Percentiles rank a stretch among this genome's conserved stretches.
Evolutionary conservation across 2,888 invertebrate species (phyloP).

Genomic region (Xestia sexstrigata): DNA sequence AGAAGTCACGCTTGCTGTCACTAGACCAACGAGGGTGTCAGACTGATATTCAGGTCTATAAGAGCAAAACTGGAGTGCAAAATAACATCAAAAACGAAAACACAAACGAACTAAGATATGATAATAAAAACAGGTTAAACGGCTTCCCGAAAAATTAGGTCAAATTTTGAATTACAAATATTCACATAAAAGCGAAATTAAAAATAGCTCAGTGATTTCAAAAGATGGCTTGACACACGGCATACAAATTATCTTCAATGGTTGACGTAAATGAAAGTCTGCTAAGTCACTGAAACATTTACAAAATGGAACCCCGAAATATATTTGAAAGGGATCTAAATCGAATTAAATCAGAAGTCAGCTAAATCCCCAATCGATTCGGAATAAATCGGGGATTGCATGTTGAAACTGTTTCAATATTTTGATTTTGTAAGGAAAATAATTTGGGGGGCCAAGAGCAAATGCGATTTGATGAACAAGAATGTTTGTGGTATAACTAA

Average conservation of each 20-base stretch:
- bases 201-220: conserved; percentile 19
- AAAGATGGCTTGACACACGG: conserved; percentile 4
- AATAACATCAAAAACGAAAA: background rate
- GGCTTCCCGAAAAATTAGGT: conserved; percentile 9
- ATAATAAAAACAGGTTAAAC: conserved; percentile 1
- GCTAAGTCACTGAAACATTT: conserved; percentile 15
- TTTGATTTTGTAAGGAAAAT: conserved; percentile 9
- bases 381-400: conserved; percentile 35
- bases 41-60: background rate
- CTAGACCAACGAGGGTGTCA: background rate
- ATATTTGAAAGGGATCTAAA: conserved; percentile 39
- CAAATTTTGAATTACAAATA: conserved; percentile 40
- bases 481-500: too few species aligned
- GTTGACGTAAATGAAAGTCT: conserved; percentile 13
- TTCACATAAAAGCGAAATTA: conserved; percentile 16
- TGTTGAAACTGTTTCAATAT: conserved; percentile 28
- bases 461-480: background rate
- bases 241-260: conserved; percentile 38
- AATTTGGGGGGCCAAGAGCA: background rate
- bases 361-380: conserved; percentile 45
- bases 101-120: background rate
- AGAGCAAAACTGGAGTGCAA: too few species aligned
- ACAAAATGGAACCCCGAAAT: conserved; percentile 37
- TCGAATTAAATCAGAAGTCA: conserved; percentile 47
- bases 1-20: background rate